Evolutionary conservation across 2,888 invertebrate species (phyloP).

Genomic region (Arctia plantaginis): DNA sequence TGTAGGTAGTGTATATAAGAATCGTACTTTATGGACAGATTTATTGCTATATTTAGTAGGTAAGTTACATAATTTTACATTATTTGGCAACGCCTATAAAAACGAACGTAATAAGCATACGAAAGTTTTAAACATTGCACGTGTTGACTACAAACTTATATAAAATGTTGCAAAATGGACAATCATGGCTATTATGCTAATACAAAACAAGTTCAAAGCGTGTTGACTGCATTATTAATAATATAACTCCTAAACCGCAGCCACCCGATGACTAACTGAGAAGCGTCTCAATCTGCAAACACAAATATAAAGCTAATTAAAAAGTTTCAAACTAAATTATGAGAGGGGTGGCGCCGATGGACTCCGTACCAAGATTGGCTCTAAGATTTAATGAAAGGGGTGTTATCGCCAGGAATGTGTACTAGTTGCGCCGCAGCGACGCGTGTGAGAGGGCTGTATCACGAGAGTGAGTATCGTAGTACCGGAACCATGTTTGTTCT

Average conservation of each 20-base stretch:
- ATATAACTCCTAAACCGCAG: slow-evolving; percentile 80
- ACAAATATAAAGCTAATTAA: slow-evolving; percentile 87
- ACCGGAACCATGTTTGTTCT: slow-evolving; percentile 76
- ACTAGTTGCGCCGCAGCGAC: slow-evolving; percentile 46
- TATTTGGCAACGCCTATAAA: neutral
- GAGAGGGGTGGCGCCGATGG: slow-evolving; percentile 83
- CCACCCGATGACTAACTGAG: slow-evolving; percentile 79
- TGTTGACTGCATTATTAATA: slow-evolving; percentile 73
- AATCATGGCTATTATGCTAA: neutral
- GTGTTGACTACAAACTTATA: neutral
- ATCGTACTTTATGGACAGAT: neutral
- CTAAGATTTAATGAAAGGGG: slow-evolving; percentile 81
- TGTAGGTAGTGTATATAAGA: neutral
- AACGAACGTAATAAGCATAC: neutral
- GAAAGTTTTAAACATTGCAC: slow-evolving; percentile 4
- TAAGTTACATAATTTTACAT: neutral
- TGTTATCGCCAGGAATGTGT: slow-evolving; percentile 74
- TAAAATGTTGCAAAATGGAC: slow-evolving; percentile 13
- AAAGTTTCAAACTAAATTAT: slow-evolving; percentile 87
- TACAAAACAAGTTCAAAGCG: slow-evolving; percentile 45
- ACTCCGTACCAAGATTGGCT: slow-evolving; percentile 82
- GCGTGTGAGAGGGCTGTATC: slow-evolving; percentile 44
- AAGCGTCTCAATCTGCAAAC: slow-evolving; percentile 85
- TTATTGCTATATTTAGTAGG: slow-evolving; percentile 1
- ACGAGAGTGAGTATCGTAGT: slow-evolving; percentile 64